phyloP scores from a whole-genome alignment of 2,797 vertebrate genomes.

The Florisuga fusca region DNA sequence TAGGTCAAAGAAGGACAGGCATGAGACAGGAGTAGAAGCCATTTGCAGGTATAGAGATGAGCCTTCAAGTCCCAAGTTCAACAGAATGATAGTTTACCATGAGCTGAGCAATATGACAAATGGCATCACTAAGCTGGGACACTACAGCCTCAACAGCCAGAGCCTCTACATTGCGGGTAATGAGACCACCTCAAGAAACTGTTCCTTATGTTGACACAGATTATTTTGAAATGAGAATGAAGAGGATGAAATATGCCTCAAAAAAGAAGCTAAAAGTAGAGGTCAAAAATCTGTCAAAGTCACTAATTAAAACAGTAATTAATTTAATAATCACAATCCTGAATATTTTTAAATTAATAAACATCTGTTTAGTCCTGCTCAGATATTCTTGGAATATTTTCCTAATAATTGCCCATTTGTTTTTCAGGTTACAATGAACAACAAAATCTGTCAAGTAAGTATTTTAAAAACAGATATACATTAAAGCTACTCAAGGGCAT shows the following conservation, averaged over 20 bases:
- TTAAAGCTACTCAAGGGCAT: not conserved
- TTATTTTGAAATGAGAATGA: not conserved
- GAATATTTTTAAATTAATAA: not conserved
- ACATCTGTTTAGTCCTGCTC: not conserved
- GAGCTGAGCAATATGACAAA: conserved; percentile 69
- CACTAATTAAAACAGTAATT: not conserved
- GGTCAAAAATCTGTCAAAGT: not conserved
- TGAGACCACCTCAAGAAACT: not conserved
- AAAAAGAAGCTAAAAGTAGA: not conserved
- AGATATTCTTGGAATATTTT: not conserved
- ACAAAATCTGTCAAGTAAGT: conserved; percentile 4
- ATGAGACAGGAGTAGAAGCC: conserved; percentile 58
- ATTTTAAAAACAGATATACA: not conserved
- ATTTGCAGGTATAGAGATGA: conserved; percentile 57
- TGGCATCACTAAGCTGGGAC: conserved; percentile 53
- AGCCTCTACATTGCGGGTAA: conserved; percentile 67
- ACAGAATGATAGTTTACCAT: conserved; percentile 44
- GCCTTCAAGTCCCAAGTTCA: not conserved
- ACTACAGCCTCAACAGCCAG: conserved; percentile 51
- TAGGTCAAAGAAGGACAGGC: conserved; percentile 55
- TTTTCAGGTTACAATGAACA: conserved; percentile 55
- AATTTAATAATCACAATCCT: not conserved
- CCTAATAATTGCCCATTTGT: not conserved
- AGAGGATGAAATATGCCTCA: not conserved
- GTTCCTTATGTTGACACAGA: not conserved